Evolutionary conservation across 2,113 vertebrate species (phyloP).

Genomic region (Riparia riparia): DNA sequence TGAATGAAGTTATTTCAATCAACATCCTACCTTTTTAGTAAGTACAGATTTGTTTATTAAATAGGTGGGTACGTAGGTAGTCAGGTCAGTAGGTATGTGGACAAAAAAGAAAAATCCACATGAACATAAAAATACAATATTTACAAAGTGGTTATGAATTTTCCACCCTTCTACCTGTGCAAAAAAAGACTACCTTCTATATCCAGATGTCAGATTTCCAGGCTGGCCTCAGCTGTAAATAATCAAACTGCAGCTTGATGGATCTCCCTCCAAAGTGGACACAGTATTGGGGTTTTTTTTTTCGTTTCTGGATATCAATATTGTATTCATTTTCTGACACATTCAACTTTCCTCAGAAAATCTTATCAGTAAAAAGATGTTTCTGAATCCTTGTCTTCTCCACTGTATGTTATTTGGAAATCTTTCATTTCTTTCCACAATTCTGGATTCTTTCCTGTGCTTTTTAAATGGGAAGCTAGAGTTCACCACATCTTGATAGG

Average conservation of each 20-base stretch:
- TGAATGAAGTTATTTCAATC: not conserved
- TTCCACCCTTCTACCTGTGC: not conserved
- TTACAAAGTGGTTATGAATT: not conserved
- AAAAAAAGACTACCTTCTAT: not conserved
- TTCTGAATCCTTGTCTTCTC: not conserved
- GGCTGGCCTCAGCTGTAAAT: not conserved
- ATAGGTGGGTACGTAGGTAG: fast-evolving
- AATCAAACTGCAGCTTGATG: not conserved
- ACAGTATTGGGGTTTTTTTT: not conserved
- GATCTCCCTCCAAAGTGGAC: not conserved
- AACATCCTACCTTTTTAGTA: not conserved
- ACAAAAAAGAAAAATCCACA: not conserved
- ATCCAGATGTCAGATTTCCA: not conserved
- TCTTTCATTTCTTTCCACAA: not conserved
- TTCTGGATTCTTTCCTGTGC: not conserved
- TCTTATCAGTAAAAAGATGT: not conserved
- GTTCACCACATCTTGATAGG: not conserved
- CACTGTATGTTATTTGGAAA: not conserved
- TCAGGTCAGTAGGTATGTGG: not conserved
- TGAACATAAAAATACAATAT: not conserved
- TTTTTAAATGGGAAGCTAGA: not conserved
- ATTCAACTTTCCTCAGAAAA: not conserved
- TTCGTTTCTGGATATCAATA: not conserved
- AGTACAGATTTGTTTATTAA: not conserved
- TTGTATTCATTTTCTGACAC: not conserved